A percentile compares a stretch with the other conserved stretches of the same genome.
phyloP scores from a whole-genome alignment of 2,113 vertebrate species.

The Ictalurus furcatus region DNA sequence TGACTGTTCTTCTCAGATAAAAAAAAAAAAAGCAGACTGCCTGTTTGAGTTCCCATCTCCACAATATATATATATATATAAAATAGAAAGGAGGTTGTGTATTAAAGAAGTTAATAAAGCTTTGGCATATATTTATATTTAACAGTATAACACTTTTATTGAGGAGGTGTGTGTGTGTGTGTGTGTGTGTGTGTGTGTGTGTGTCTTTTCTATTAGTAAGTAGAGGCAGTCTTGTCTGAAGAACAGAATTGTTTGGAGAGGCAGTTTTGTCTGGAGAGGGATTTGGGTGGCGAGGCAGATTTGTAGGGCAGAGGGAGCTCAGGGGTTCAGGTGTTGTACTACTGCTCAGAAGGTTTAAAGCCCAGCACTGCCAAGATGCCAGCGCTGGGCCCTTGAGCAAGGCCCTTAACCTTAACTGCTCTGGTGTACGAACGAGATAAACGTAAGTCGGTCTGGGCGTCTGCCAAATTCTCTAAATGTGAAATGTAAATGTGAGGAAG shows the following conservation, averaged over 20 bases:
- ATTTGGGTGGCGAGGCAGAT: background rate
- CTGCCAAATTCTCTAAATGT: no score
- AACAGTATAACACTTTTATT: background rate
- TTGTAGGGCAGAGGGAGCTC: no score
- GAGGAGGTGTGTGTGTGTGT: background rate
- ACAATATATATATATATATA: background rate
- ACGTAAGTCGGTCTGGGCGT: no score
- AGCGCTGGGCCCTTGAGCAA: no score
- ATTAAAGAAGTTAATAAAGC: background rate
- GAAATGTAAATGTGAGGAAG: no score
- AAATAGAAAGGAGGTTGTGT: background rate
- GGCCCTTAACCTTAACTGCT: no score
- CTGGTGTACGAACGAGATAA: no score
- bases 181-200: background rate
- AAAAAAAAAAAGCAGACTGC: background rate
- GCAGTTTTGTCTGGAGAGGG: background rate
- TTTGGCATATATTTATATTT: background rate
- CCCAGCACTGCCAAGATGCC: no score
- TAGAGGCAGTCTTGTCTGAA: background rate
- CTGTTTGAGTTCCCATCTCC: background rate
- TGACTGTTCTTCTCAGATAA: constrained; percentile 1
- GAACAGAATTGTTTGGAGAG: background rate
- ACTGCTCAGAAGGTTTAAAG: no score
- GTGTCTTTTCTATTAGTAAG: background rate
- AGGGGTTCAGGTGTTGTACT: no score